Conservation (phyloP, 2,113 vertebrate species). For the Cryptotis parvus region DNA sequence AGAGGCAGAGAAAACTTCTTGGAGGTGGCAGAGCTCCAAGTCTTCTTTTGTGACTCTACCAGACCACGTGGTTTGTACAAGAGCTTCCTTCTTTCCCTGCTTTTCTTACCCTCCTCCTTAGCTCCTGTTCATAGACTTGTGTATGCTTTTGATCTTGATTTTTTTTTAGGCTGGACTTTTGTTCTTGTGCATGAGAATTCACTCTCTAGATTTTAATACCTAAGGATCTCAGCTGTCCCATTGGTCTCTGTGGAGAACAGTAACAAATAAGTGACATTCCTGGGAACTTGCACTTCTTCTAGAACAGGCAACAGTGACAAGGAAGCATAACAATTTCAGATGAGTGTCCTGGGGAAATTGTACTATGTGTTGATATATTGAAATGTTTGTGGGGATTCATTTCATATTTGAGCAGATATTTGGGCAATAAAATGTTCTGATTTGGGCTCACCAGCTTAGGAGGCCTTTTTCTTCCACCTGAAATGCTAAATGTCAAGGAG, state of each 20-base stretch:
- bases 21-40: neutral
- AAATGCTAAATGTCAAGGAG: rapidly evolving
- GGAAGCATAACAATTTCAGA: no score
- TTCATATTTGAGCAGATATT: neutral
- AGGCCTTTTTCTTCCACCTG: no score
- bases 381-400: neutral
- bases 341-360: neutral
- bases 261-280: neutral
- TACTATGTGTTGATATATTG: neutral
- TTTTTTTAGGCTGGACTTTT: neutral
- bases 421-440: neutral
- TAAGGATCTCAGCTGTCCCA: neutral
- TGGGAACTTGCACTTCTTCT: neutral
- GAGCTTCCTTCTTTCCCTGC: neutral
- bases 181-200: neutral
- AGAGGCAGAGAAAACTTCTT: neutral
- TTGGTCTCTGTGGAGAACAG: neutral
- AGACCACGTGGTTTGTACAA: neutral
- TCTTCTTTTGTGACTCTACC: neutral
- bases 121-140: neutral
- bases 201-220: neutral
- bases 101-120: neutral
- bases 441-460: neutral
- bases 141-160: neutral
- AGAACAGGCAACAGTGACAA: neutral